Evolutionary conservation across 2,797 vertebrate species (phyloP).

Genomic region (Rallus crepitans): DNA sequence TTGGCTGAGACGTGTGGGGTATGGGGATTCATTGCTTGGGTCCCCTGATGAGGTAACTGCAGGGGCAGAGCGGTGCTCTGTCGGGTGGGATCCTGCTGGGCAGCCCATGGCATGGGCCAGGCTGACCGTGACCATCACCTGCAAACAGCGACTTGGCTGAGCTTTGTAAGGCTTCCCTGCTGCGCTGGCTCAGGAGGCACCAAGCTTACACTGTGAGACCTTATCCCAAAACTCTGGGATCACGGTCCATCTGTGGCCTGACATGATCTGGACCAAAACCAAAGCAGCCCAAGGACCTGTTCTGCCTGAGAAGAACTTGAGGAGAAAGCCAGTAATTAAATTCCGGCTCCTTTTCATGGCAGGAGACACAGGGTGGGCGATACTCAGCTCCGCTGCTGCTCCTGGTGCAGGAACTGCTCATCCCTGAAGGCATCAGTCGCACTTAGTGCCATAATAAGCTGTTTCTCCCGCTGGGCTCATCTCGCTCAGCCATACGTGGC

Average conservation of each 20-base stretch:
- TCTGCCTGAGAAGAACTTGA: background rate
- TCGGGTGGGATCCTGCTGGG: background rate
- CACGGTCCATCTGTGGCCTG: background rate
- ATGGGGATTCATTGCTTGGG: background rate
- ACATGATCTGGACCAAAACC: background rate
- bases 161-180: background rate
- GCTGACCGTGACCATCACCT: background rate
- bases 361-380: background rate
- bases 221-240: background rate
- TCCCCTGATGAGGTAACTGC: background rate
- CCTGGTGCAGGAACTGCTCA: fast-evolving
- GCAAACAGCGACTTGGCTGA: too few species aligned
- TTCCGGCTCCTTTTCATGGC: background rate
- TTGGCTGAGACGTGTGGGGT: background rate
- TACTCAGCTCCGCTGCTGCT: background rate
- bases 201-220: background rate
- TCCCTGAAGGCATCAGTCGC: background rate
- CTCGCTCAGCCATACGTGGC: background rate
- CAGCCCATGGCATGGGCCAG: background rate
- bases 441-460: background rate
- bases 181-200: background rate
- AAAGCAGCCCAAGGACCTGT: fast-evolving
- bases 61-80: fast-evolving
- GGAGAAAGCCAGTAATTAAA: background rate
- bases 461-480: background rate